Base-by-base conservation (phyloP, 2,113 vertebrate species). In the Semnornis frantzii region DNA sequence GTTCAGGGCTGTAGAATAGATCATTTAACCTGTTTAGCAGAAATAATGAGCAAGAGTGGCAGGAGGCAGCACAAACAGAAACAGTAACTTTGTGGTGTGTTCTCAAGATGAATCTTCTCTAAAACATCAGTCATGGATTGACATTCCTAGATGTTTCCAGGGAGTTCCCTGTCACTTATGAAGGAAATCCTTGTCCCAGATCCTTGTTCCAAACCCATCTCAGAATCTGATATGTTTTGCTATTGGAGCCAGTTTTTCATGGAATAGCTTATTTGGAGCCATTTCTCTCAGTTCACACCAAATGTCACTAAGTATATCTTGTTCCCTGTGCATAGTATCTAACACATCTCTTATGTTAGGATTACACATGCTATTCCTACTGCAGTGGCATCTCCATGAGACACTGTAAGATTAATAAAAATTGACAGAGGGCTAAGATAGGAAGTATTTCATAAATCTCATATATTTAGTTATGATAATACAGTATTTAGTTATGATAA, bases 81-180 rank as follows among this genome's bases (percentile, higher is more conserved):
- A 48, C 10, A 0, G 0, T 46, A 69, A n/a, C 8, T 3, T 9
- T 39, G 19, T 27, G 28, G 11, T 70, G 63, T 27, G n/a, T 9
- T 52, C 34, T 70, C 31, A 27, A 57, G 34, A 13, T 57, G 63
- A 69, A 62, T 63, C 21, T 75, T 42, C 37, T 30, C 50, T 65
- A 60, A 70, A 65, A 65, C 1, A 1, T 33, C 19, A 65, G 46
- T 64, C 31, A 18, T 19, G 30, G 12, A 55, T 55, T 76, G 52
- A 30, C 33, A 15, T 39, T 71, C 55, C 23, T 65, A 82, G 54
- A 39, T 0, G 0, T 39, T 31, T 80, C 44, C 58, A 46, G 15
- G 5, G 31, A 52, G 15, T n/a, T 8, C 20, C 15, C 18, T 27
- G 28, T 42, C 59, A 72, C 19, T 69, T 27, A 20, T 16, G 42